Percentiles rank a stretch among this genome's conserved stretches.
These are phyloP conservation scores for Neoaliturus tenellus DNA, from an alignment of 2,888 invertebrate genomes.

Conservation along the genomic window DNA sequence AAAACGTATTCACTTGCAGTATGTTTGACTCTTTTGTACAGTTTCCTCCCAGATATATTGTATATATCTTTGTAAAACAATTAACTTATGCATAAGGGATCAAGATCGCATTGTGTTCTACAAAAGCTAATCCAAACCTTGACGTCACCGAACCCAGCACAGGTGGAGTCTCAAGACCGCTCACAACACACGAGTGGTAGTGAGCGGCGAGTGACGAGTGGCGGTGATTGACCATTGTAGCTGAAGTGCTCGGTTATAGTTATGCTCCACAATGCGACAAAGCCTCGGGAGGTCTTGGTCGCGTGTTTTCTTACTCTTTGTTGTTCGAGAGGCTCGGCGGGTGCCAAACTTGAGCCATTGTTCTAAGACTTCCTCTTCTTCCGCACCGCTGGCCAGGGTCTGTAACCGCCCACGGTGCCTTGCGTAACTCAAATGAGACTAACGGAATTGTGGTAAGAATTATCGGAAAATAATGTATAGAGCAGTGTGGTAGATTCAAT, in stretches of 20 bases:
- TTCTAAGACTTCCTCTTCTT: background rate
- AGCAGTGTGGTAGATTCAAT: too few relatives aligned
- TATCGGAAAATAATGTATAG: background rate
- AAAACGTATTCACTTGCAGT: too few relatives aligned
- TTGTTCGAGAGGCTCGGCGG: conserved; percentile 26
- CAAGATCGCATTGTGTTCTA: too few relatives aligned
- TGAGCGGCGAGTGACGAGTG: too few relatives aligned
- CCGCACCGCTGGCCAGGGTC: background rate
- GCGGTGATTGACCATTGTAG: conserved; percentile 25
- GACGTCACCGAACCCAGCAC: too few relatives aligned
- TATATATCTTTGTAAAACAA: too few relatives aligned
- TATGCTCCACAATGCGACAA: conserved; percentile 27
- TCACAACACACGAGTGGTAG: too few relatives aligned
- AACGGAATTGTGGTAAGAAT: background rate
- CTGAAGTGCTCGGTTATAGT: conserved; percentile 1
- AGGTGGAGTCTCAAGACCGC: too few relatives aligned
- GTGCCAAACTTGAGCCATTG: conserved; percentile 11
- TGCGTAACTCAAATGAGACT: conserved; percentile 8
- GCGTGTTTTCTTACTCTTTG: conserved; percentile 50
- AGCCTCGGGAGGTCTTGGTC: conserved; percentile 25
- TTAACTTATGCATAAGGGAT: too few relatives aligned
- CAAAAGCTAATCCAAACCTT: too few relatives aligned
- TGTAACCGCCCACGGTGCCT: background rate
- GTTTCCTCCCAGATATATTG: too few relatives aligned
- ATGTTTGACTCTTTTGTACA: too few relatives aligned